phyloP scores from a whole-genome alignment of 2,888 invertebrate genomes.

The Spisula solida region DNA sequence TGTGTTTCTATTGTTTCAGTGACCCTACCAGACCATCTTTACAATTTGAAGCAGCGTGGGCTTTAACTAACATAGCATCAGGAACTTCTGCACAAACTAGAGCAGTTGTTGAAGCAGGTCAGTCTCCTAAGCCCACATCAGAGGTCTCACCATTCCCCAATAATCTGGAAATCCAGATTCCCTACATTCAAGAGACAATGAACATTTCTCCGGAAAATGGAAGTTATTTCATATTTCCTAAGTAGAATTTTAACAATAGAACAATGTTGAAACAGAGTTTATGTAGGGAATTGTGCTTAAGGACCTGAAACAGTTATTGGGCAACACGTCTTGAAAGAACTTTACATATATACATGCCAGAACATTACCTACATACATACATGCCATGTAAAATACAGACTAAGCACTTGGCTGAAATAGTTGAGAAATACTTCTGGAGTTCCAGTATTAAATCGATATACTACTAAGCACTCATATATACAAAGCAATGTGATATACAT shows the following conservation, averaged over 20 bases:
- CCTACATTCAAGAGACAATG: background rate
- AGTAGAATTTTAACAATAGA: background rate
- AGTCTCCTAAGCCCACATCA: background rate
- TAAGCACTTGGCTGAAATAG: no score
- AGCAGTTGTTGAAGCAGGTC: conserved; percentile 94
- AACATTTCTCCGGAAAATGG: background rate
- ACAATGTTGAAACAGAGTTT: no score
- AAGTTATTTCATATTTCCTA: background rate
- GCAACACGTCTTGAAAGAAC: no score
- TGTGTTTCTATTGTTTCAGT: conserved; percentile 70
- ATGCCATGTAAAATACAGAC: no score
- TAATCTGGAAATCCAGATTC: background rate
- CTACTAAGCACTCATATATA: no score
- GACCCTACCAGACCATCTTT: conserved; percentile 90
- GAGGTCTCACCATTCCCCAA: background rate
- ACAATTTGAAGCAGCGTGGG: conserved; percentile 99
- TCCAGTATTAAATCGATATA: no score
- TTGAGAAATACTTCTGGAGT: no score
- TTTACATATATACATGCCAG: no score
- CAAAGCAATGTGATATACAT: no score
- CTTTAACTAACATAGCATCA: conserved; percentile 98
- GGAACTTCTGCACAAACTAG: conserved; percentile 97
- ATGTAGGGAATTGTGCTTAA: no score
- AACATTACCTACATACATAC: no score
- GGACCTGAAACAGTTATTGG: no score